phyloP scores from a whole-genome alignment of 2,113 vertebrate genomes.

The Alectura lathami region DNA sequence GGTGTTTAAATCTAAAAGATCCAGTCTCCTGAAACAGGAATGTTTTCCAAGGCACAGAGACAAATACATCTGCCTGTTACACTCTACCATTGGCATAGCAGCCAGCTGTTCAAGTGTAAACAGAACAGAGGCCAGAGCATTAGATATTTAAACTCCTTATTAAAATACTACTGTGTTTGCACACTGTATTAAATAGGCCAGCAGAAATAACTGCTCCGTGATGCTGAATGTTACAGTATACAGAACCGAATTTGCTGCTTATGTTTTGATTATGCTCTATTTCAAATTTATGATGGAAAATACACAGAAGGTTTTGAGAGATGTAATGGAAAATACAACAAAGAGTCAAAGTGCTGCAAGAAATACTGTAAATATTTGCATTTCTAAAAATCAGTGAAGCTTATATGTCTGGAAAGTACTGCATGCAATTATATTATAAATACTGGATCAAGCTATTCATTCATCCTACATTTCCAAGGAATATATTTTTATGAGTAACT shows the following conservation, averaged over 20 bases:
- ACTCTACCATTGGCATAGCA: background rate
- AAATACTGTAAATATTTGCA: conserved; percentile 65
- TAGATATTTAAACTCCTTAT: background rate
- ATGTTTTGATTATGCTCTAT: background rate
- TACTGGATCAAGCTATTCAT: background rate
- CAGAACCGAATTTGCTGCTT: background rate
- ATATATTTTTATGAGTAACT: background rate
- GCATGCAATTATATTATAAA: background rate
- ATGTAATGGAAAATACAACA: conserved; percentile 55
- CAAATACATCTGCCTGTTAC: background rate
- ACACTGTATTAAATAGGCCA: background rate
- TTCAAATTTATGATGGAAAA: conserved; percentile 43
- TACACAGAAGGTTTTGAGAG: background rate
- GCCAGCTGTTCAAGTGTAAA: background rate
- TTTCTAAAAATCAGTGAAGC: conserved; percentile 54
- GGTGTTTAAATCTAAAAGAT: background rate
- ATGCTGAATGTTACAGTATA: background rate
- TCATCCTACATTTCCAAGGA: background rate
- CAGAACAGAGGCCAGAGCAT: conserved; percentile 7
- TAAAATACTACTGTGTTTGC: background rate
- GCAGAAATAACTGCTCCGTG: background rate
- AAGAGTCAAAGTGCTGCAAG: conserved; percentile 9
- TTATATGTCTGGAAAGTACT: background rate
- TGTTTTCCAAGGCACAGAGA: background rate
- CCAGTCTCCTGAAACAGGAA: background rate